Conservation (phyloP, 2,888 invertebrate species). For the Metalampra italica region DNA sequence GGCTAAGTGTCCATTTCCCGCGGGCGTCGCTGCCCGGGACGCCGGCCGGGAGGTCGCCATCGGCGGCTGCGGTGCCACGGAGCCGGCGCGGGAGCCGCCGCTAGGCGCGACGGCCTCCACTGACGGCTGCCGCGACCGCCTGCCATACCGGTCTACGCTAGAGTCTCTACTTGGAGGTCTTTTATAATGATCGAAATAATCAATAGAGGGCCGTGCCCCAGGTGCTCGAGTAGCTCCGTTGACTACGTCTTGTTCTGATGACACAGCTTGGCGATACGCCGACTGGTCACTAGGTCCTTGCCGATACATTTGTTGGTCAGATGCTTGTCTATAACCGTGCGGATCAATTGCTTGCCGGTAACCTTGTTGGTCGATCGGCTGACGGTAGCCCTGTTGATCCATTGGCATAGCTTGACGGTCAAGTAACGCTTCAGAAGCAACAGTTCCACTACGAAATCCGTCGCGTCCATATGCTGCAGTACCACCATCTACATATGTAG, state of each 20-base stretch:
- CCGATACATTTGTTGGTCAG: conserved; percentile 49
- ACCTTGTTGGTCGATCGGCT: conserved; percentile 44
- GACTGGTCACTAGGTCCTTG: conserved; percentile 31
- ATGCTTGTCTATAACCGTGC: conserved; percentile 70
- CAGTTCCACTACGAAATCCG: conserved; percentile 60
- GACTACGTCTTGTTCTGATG: conserved; percentile 55
- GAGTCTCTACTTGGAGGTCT: conserved; percentile 92
- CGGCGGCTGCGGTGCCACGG: conserved; percentile 86
- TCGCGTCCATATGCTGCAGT: conserved; percentile 47
- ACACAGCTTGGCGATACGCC: conserved; percentile 36
- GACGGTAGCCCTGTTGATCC: conserved; percentile 46
- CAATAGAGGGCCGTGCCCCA: conserved; percentile 82
- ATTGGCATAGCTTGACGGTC: conserved; percentile 39
- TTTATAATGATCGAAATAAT: conserved; percentile 96
- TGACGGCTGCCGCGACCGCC: conserved; percentile 88
- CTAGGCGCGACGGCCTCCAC: conserved; percentile 81
- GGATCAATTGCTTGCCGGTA: conserved; percentile 58
- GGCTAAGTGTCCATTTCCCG: conserved; percentile 82
- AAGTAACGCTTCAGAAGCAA: conserved; percentile 55
- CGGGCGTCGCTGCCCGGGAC: conserved; percentile 70
- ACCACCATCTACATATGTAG: conserved; percentile 44
- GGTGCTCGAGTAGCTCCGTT: conserved; percentile 46
- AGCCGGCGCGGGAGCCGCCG: conserved; percentile 82
- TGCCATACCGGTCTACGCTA: conserved; percentile 89
- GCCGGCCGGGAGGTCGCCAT: conserved; percentile 70